Percentiles rank a stretch among this genome's conserved stretches.
phyloP scores from a whole-genome alignment of 1,140 invertebrate genomes.

The Scaptomyza montana region DNA sequence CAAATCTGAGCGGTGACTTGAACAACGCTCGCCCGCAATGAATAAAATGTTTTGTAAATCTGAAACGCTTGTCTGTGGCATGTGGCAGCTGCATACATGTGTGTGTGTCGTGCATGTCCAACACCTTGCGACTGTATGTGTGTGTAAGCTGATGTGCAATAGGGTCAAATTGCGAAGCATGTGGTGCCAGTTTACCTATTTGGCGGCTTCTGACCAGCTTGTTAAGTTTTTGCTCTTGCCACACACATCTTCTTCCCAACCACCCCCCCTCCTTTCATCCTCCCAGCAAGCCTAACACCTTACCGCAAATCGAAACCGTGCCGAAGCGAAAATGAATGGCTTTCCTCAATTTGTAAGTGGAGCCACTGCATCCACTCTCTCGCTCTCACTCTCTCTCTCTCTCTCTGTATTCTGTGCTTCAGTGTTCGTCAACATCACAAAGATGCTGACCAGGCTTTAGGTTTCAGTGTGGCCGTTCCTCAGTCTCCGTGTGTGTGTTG shows the following conservation, averaged over 20 bases:
- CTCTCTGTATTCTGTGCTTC: not conserved
- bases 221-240: slow-evolving; percentile 55
- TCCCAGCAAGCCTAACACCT: not conserved
- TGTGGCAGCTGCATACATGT: slow-evolving; percentile 2
- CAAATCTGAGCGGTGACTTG: slow-evolving; percentile 52
- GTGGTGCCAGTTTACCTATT: slow-evolving; percentile 72
- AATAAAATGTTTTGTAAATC: slow-evolving; percentile 82
- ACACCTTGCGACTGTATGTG: slow-evolving; percentile 11
- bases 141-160: slow-evolving; percentile 40
- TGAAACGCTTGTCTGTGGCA: slow-evolving; percentile 63
- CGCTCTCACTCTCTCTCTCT: no score
- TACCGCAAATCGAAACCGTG: slow-evolving; percentile 47
- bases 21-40: slow-evolving; percentile 46
- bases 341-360: slow-evolving; percentile 1
- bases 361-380: not conserved
- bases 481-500: not conserved
- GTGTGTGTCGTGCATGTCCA: not conserved
- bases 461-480: no score
- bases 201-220: slow-evolving; percentile 61
- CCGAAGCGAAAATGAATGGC: slow-evolving; percentile 42
- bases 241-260: not conserved
- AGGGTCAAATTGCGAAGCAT: slow-evolving; percentile 71
- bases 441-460: not conserved
- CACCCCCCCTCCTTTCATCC: not conserved
- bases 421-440: not conserved